Conservation (phyloP, 1,140 invertebrate genomes). For the Drosophila serrata region DNA sequence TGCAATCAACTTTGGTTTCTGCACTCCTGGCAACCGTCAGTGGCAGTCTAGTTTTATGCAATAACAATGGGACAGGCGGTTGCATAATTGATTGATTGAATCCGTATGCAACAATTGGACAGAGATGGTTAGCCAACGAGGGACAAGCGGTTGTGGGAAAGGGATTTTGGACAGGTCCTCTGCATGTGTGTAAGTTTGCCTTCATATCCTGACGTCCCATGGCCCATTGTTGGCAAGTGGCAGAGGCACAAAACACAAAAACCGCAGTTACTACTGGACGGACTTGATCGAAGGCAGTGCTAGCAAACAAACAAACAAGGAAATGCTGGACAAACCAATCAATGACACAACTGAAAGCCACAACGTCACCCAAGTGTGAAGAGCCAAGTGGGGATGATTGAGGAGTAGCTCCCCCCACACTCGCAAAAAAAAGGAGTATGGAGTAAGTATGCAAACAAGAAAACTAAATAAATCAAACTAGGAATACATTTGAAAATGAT, state of each 20-base stretch:
- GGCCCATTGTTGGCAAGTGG: constrained; percentile 40
- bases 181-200: not conserved
- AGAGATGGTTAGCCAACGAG: constrained; percentile 24
- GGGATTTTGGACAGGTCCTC: constrained; percentile 6
- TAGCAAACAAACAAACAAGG: constrained; percentile 74
- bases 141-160: constrained; percentile 13
- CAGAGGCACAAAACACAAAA: constrained; percentile 47
- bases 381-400: constrained; percentile 47
- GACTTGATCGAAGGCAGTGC: constrained; percentile 52
- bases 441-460: not conserved
- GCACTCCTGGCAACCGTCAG: constrained; percentile 15
- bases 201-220: constrained; percentile 5
- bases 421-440: not conserved
- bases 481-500: not conserved
- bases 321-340: constrained; percentile 79
- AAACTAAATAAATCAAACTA: not conserved
- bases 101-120: constrained; percentile 69
- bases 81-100: constrained; percentile 79
- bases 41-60: constrained; percentile 44
- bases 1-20: constrained; percentile 28
- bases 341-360: constrained; percentile 80
- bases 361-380: constrained; percentile 74
- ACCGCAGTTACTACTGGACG: constrained; percentile 47
- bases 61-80: constrained; percentile 52
- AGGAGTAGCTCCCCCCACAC: constrained; percentile 26